These are phyloP conservation scores for Hylyphantes graminicola DNA, from an alignment of 1,140 invertebrate genomes.

Conservation along the genomic window DNA sequence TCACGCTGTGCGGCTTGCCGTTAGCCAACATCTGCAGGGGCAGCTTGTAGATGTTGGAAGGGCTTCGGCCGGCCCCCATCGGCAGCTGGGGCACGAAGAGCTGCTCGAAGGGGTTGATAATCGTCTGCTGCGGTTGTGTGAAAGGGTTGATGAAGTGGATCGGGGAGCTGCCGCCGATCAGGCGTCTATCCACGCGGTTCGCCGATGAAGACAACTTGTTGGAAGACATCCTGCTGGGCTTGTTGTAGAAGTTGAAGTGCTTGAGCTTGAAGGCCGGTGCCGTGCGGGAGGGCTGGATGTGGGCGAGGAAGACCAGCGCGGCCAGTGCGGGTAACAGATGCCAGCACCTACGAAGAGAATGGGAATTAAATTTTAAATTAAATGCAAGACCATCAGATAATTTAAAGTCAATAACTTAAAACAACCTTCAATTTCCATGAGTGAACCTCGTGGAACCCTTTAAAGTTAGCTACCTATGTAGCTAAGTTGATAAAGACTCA, in stretches of 20 bases:
- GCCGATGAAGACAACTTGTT: background rate
- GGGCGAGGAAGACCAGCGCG: background rate
- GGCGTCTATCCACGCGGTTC: background rate
- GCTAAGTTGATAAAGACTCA: no score
- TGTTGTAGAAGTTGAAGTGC: slow-evolving; percentile 13
- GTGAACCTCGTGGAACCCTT: no score
- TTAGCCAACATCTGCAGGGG: slow-evolving; percentile 25
- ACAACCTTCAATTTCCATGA: no score
- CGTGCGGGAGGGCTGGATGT: background rate
- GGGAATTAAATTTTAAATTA: no score
- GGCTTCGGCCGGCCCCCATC: background rate
- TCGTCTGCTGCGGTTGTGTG: background rate
- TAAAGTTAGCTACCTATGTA: no score
- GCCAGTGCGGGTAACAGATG: background rate
- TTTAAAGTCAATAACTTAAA: no score
- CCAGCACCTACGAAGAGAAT: slow-evolving; percentile 10
- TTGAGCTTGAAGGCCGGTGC: slow-evolving; percentile 27
- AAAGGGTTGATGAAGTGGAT: slow-evolving; percentile 52
- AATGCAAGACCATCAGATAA: no score
- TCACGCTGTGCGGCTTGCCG: slow-evolving; percentile 26
- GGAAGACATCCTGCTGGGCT: background rate
- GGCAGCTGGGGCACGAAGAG: background rate
- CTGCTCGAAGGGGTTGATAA: background rate
- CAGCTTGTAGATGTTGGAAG: slow-evolving; percentile 35
- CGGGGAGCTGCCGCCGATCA: slow-evolving; percentile 23